A percentile compares a stretch with the other conserved stretches of the same genome.
Conservation (phyloP, 2,113 vertebrate genomes). For the Phylloscopus trochiloides region DNA sequence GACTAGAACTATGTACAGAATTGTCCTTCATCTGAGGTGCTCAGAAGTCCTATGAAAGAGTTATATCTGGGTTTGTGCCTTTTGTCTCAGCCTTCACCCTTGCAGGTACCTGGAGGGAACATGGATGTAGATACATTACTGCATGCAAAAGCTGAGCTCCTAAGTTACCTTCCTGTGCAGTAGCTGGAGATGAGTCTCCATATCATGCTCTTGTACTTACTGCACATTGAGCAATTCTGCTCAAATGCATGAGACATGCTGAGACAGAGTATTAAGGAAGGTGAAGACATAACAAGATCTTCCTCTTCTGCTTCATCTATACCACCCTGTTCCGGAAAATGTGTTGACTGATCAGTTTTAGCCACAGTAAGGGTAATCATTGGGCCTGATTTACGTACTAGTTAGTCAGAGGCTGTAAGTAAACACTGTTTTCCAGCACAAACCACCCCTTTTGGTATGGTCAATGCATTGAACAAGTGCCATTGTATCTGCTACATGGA, state of each 20-base stretch:
- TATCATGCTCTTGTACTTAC: not conserved
- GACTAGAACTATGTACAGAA: not conserved
- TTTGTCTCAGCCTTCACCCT: not conserved
- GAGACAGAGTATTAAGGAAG: not conserved
- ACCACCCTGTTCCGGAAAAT: not conserved
- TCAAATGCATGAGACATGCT: not conserved
- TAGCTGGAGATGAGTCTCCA: not conserved
- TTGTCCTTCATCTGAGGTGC: not conserved
- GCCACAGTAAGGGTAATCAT: not conserved
- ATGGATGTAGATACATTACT: not conserved
- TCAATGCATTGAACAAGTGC: not conserved
- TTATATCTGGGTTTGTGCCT: not conserved
- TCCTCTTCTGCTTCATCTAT: not conserved
- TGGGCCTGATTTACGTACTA: not conserved
- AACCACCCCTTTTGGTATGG: not conserved
- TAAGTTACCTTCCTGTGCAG: not conserved
- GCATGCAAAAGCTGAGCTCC: not conserved
- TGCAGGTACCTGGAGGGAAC: not conserved
- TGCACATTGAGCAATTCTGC: not conserved
- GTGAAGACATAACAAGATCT: not conserved
- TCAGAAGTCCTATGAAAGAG: not conserved
- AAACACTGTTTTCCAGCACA: not conserved
- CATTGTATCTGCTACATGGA: not conserved
- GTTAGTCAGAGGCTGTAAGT: not conserved
- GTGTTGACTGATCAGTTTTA: not conserved